Conservation (phyloP, 2,888 invertebrate genomes). For the Perithous albicinctus region DNA sequence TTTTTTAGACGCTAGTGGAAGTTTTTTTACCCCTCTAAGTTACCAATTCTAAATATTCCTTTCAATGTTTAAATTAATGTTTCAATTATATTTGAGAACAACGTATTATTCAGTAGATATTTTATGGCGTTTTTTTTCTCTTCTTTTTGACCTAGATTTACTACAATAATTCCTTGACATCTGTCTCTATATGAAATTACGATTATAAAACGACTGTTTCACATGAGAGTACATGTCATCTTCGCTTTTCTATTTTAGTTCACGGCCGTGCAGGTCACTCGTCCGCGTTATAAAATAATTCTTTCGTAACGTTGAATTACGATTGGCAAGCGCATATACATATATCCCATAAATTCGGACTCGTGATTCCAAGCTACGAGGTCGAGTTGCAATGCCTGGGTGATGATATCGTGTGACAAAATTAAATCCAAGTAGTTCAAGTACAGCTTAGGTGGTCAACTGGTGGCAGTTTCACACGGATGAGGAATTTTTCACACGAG, state of each 20-base stretch:
- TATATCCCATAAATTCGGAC: constrained; percentile 19
- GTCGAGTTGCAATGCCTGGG: constrained; percentile 20
- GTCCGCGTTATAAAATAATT: constrained; percentile 42
- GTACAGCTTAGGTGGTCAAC: constrained; percentile 49
- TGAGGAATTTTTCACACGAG: constrained; percentile 65
- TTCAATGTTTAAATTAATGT: too few relatives aligned
- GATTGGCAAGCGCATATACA: constrained; percentile 28
- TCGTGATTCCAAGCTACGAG: constrained; percentile 57
- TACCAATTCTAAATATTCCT: too few relatives aligned
- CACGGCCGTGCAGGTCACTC: constrained; percentile 9
- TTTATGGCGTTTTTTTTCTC: neutral
- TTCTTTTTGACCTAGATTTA: neutral
- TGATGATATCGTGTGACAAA: constrained; percentile 37
- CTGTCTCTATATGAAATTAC: neutral
- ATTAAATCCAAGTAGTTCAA: constrained; percentile 67
- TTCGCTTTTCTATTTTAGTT: constrained; percentile 19
- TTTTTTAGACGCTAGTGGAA: too few relatives aligned
- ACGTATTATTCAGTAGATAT: too few relatives aligned
- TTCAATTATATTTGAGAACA: neutral
- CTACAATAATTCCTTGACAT: neutral
- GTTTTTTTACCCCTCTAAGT: too few relatives aligned
- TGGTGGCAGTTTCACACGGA: constrained; percentile 25
- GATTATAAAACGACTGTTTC: neutral
- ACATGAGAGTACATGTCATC: neutral
- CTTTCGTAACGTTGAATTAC: constrained; percentile 23